Conservation (phyloP, 1,140 invertebrate genomes). For the Vanessa atalanta region DNA sequence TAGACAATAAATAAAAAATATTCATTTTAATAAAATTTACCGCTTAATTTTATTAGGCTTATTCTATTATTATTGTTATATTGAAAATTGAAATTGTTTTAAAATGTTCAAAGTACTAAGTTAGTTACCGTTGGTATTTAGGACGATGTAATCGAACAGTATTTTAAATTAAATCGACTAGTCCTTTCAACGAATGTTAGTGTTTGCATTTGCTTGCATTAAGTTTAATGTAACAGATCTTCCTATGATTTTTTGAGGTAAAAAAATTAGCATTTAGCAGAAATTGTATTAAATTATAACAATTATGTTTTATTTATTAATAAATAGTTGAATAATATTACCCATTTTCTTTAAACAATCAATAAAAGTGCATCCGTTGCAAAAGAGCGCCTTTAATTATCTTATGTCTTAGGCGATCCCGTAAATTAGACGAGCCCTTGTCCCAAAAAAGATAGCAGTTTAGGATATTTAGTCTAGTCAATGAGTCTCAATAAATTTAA, state of each 20-base stretch:
- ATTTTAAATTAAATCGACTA: constrained; percentile 38
- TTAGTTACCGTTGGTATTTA: constrained; percentile 33
- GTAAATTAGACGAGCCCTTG: neutral
- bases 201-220: constrained; percentile 23
- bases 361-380: constrained; percentile 9
- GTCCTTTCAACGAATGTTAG: constrained; percentile 38
- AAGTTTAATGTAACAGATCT: constrained; percentile 25
- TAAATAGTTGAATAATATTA: constrained; percentile 16
- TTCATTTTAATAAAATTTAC: neutral
- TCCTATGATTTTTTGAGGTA: constrained; percentile 22
- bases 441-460: too few relatives aligned
- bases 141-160: constrained; percentile 30
- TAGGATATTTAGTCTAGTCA: neutral
- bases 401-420: neutral
- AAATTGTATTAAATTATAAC: constrained; percentile 23
- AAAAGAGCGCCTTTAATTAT: neutral
- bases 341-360: constrained; percentile 2
- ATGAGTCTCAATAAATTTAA: neutral
- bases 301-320: constrained; percentile 22
- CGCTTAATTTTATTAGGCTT: constrained; percentile 4
- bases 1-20: neutral
- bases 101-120: constrained; percentile 7
- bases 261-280: constrained; percentile 27
- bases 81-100: constrained; percentile 7
- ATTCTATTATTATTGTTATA: constrained; percentile 9